Percentiles rank a stretch among this genome's conserved stretches.
These are phyloP conservation scores for Zophobas morio DNA, from an alignment of 1,140 invertebrate species.

Conservation along the genomic window DNA sequence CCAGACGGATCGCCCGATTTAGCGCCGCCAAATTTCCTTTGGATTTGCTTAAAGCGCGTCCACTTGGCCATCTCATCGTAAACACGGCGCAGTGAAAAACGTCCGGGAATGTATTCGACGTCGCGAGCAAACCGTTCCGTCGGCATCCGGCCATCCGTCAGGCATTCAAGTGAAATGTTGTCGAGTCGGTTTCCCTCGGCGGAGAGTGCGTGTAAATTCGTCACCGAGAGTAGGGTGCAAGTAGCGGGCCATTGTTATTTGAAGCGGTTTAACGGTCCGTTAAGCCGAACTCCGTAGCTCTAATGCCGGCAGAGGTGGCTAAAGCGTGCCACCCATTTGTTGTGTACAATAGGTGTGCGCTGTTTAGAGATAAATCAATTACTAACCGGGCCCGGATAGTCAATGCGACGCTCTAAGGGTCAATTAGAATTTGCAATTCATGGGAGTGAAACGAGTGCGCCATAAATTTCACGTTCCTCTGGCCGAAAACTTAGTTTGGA, in stretches of 20 bases:
- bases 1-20: too few species aligned
- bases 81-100: too few species aligned
- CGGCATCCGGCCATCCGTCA: background rate
- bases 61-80: too few species aligned
- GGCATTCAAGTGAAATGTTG: conserved; percentile 23
- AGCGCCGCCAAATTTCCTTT: too few species aligned
- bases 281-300: conserved; percentile 42
- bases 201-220: conserved; percentile 38
- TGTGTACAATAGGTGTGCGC: conserved; percentile 57
- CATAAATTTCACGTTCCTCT: conserved; percentile 47
- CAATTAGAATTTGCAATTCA: conserved; percentile 58
- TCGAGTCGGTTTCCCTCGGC: conserved; percentile 5
- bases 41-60: too few species aligned
- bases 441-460: conserved; percentile 48
- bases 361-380: conserved; percentile 60
- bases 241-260: conserved; percentile 39
- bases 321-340: conserved; percentile 51
- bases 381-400: conserved; percentile 48
- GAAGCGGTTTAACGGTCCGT: conserved; percentile 47
- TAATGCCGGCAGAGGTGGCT: conserved; percentile 47
- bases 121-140: too few species aligned
- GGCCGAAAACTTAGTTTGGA: conserved; percentile 37
- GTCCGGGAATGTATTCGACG: too few species aligned
- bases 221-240: conserved; percentile 27
- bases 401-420: conserved; percentile 52